Evolutionary conservation across 37 sponge, comb jelly and placozoan species (phyloP), one percentile per base, ranked within the genome.

Genomic region (Petrosia ficiformis): DNA sequence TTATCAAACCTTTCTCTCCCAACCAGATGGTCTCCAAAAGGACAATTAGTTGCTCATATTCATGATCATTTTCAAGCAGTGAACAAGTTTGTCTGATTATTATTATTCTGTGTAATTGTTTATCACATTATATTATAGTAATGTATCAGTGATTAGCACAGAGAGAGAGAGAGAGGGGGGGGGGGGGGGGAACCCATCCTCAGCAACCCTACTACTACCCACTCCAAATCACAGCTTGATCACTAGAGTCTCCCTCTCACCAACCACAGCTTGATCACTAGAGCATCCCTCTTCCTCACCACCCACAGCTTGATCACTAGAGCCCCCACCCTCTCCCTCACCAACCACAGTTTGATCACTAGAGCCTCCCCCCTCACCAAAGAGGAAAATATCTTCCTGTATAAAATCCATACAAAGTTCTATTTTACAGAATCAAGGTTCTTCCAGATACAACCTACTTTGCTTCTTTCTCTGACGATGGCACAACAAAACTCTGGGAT

Each of bases 381-480:
- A 48, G 54, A 19, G 54, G 8, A 19, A 48, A 48, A 19, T 48
- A 14, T 48, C 54, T 14, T 48, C 14, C 54, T 48, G 54, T 48
- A 48, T 48, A 48, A 14, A 48, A 8, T 48, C 14, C 14, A 48
- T 19, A 48, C 14, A 48, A 48, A 8, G 14, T 65, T 44, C 6
- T 73, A 31, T 21, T 29, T 22, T 67, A 4, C 48, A 92, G 95
- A 33, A 43, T 94, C 16, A 42, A 72, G 41, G 86, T 84, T 32
- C 58, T 67, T 11, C 44, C 35, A n/a, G 85, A 91, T 59, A 80
- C 58, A 30, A 72, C 89, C 4, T 43, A 88, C n/a, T 87, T 91
- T 75, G 97, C 86, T 29, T 88, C 97, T 5, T 93, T 89, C 72
- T 97, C 94, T 2, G 77, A 85, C 58, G 97, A 97, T 69, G 86